phyloP scores from a whole-genome alignment of 2,113 vertebrate genomes.

The Ornithorhynchus anatinus region DNA sequence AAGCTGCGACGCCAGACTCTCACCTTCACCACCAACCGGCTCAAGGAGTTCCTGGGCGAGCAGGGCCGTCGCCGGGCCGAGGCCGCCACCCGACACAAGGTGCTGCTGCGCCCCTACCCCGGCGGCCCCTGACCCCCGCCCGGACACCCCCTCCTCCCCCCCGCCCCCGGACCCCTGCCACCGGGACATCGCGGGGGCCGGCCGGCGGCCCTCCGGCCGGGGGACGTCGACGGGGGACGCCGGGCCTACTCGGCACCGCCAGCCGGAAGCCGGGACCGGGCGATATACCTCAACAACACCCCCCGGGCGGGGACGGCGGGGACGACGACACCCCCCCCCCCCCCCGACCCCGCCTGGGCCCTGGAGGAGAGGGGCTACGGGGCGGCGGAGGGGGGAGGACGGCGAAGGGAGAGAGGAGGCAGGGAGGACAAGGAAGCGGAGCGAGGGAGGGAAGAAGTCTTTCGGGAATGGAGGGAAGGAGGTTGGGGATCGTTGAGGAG shows the following conservation, averaged over 20 bases:
- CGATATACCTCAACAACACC: slow-evolving; percentile 51
- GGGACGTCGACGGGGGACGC: neutral
- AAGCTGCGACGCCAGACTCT: slow-evolving; percentile 94
- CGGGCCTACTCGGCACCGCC: slow-evolving; percentile 53
- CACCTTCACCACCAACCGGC: slow-evolving; percentile 93
- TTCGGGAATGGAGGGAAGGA: neutral
- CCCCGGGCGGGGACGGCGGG: slow-evolving; percentile 8
- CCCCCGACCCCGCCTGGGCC: slow-evolving; percentile 3
- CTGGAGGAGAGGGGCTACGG: slow-evolving; percentile 18
- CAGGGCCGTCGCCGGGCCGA: slow-evolving; percentile 82
- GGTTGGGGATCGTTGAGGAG: neutral
- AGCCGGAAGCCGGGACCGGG: slow-evolving; percentile 48
- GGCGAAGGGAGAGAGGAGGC: neutral
- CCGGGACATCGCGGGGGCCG: slow-evolving; percentile 73
- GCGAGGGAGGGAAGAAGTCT: neutral
- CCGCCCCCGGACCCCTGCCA: slow-evolving; percentile 2
- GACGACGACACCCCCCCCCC: too few relatives aligned
- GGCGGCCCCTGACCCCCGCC: slow-evolving; percentile 71
- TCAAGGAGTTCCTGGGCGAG: slow-evolving; percentile 94
- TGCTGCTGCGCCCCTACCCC: slow-evolving; percentile 94
- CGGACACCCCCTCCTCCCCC: slow-evolving; percentile 60
- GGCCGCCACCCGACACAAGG: slow-evolving; percentile 91
- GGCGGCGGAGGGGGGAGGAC: accelerated
- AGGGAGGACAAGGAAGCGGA: neutral
- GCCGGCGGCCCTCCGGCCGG: slow-evolving; percentile 2